Percentiles rank a stretch among this genome's conserved stretches.
phyloP scores from a whole-genome alignment of 2,113 vertebrate genomes.

The Anarhynchus alexandrinus region DNA sequence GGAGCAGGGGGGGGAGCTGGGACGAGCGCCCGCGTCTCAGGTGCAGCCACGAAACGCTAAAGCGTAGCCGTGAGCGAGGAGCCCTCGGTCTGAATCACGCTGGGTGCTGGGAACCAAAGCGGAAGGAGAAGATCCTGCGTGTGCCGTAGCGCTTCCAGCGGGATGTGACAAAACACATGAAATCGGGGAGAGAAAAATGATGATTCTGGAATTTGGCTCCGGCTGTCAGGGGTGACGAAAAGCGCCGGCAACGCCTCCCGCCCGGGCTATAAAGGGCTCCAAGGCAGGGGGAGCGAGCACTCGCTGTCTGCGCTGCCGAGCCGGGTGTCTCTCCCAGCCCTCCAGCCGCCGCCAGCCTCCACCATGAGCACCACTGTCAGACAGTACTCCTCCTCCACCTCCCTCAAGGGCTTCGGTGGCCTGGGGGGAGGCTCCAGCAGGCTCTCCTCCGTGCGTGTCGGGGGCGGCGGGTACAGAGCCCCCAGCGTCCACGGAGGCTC shows the following conservation, averaged over 20 bases:
- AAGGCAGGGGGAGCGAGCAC: background rate
- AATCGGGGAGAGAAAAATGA: conserved; percentile 53
- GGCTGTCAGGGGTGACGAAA: conserved; percentile 58
- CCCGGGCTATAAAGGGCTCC: conserved; percentile 50
- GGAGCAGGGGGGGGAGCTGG: background rate
- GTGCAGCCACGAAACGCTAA: background rate
- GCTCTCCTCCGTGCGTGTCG: background rate
- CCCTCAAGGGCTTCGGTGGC: conserved; percentile 3
- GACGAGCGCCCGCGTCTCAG: background rate
- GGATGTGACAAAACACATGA: conserved; percentile 54
- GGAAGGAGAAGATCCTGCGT: background rate
- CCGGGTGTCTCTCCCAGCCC: background rate
- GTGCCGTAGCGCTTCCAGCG: background rate
- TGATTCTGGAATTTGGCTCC: conserved; percentile 58
- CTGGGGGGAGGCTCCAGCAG: background rate
- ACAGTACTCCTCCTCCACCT: conserved; percentile 53
- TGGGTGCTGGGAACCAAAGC: background rate
- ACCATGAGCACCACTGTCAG: conserved; percentile 44
- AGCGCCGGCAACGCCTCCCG: background rate
- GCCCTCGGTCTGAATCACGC: conserved; percentile 38
- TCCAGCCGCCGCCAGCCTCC: background rate
- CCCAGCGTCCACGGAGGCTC: conserved; percentile 45
- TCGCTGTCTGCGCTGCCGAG: background rate
- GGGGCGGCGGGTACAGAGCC: conserved; percentile 1
- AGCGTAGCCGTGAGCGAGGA: background rate